Evolutionary conservation across 2,797 vertebrate species (phyloP), one percentile per base, ranked within the genome.

Genomic region (Molossus alvarezi): DNA sequence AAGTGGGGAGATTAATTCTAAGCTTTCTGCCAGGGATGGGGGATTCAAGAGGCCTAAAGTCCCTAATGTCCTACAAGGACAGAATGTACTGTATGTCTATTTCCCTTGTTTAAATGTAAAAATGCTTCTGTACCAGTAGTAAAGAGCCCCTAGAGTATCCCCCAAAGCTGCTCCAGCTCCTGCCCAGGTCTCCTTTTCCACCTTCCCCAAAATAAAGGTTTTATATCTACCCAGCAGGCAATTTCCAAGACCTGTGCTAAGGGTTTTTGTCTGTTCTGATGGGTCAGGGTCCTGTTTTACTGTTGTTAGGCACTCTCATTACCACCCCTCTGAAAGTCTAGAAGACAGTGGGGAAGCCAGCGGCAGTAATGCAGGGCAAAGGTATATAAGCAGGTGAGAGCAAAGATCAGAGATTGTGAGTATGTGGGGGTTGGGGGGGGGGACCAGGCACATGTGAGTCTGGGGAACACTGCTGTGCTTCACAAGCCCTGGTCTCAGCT

Each of bases 371-470:
- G 17, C 15, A 86, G 85, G 79, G 27, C 93, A 89, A 95, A 96
- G 87, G 90, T 95, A 75, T 64, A 12, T 87, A 17, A 41, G 80
- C 91, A 96, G 88, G 90, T 96, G 80, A 95, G 65, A 89, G 79
- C 82, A 87, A 96, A 97, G 95, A 75, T 91, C 92, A 79, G 85
- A 96, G 93, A 88, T 25, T 64, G 23, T 51, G 23, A 23, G 77
- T 55, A 15, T 53, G 10, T n/a, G 33, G 1, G 62, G 33, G 18
- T 1, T 15, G 14, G 13, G 15, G 9, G 23, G 6, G 14, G 15
- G 29, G 6, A 33, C 33, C 11, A 57, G 41, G 76, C 71, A 69
- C 2, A 1, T 62, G 79, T 41, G 64, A 67, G 76, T 95, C 85
- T 62, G 23, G 60, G 94, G 72, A 87, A 62, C 37, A 33, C 37